A percentile compares a stretch with the other conserved stretches of the same genome.
These are phyloP conservation scores for Scolopax rusticola DNA, from an alignment of 2,797 vertebrate genomes.

Conservation along the genomic window DNA sequence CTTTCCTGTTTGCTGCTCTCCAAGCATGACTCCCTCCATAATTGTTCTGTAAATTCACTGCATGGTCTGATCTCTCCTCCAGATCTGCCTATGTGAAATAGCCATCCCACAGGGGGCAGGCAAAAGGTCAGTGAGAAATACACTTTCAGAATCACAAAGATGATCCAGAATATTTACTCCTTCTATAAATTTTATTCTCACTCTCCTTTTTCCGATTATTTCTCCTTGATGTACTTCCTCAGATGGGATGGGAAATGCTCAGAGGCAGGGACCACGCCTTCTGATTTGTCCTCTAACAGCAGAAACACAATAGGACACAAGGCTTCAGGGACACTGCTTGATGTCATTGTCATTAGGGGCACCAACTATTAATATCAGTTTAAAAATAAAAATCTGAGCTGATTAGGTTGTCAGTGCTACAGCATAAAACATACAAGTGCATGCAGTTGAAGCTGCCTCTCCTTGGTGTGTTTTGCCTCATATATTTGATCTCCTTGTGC, in stretches of 20 bases:
- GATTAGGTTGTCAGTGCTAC: background rate
- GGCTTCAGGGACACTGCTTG: background rate
- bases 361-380: background rate
- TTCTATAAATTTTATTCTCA: background rate
- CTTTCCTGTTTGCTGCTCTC: background rate
- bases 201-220: background rate
- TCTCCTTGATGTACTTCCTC: background rate
- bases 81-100: background rate
- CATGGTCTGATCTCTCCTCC: background rate
- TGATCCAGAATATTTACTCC: background rate
- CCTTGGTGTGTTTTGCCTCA: background rate
- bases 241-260: rapidly evolving
- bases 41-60: background rate
- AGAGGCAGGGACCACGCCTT: background rate
- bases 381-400: background rate
- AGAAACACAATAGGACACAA: background rate
- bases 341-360: background rate
- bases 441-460: background rate
- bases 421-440: background rate
- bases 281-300: background rate
- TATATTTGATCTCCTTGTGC: background rate
- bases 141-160: background rate
- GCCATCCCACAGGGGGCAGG: background rate
- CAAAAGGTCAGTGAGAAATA: background rate
- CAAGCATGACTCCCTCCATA: background rate